These are phyloP conservation scores for Lacanobia oleracea DNA, from an alignment of 2,888 invertebrate genomes.

Conservation along the genomic window DNA sequence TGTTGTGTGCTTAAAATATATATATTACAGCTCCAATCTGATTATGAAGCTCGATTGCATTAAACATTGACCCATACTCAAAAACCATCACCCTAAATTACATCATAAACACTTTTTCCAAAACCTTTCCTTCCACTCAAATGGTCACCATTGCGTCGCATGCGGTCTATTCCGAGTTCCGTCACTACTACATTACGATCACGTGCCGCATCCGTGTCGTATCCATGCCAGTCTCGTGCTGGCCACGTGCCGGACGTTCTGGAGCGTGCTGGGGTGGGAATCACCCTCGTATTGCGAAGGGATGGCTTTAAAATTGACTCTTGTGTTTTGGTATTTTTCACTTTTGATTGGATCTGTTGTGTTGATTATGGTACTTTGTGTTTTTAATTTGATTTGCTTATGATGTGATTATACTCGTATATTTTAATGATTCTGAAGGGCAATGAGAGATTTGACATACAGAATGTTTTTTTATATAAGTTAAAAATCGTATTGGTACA, in stretches of 20 bases:
- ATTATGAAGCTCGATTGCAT: not conserved
- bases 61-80: not conserved
- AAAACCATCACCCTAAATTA: constrained; percentile 39
- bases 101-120: constrained; percentile 59
- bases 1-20: too few species aligned
- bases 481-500: too few species aligned
- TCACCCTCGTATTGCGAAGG: constrained; percentile 76
- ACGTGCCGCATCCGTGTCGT: constrained; percentile 75
- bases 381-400: constrained; percentile 50
- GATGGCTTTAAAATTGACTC: constrained; percentile 68
- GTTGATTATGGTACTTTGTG: constrained; percentile 32
- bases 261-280: constrained; percentile 53
- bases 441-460: too few species aligned
- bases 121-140: constrained; percentile 79
- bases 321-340: constrained; percentile 66
- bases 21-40: not conserved
- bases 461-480: too few species aligned
- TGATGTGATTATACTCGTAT: not conserved
- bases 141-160: constrained; percentile 76
- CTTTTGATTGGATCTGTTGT: constrained; percentile 55
- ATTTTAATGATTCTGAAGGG: too few species aligned
- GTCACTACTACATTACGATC: constrained; percentile 74
- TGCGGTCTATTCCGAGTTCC: constrained; percentile 77
- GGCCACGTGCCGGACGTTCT: constrained; percentile 52
- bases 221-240: constrained; percentile 63